These are phyloP conservation scores for Peromyscus attwateri DNA, from an alignment of 2,797 vertebrate species.

Conservation along the genomic window DNA sequence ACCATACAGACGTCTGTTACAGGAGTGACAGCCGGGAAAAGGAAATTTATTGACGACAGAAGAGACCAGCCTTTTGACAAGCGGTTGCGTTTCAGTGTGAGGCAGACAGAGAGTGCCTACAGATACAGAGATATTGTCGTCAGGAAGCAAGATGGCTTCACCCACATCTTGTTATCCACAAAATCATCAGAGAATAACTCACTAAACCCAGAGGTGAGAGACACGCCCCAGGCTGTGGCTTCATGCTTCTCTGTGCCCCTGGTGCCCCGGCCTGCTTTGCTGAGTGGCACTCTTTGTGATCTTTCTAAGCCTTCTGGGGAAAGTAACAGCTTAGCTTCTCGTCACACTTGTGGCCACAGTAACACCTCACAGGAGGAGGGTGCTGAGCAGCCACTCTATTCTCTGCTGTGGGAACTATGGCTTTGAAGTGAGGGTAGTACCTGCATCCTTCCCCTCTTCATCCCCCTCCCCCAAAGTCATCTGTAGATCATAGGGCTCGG, in stretches of 20 bases:
- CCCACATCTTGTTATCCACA: constrained; percentile 97
- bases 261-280: constrained; percentile 8
- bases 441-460: background rate
- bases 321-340: background rate
- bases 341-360: background rate
- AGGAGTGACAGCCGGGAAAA: constrained; percentile 91
- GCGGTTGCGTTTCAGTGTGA: constrained; percentile 96
- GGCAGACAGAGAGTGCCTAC: constrained; percentile 97
- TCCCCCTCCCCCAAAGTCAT: background rate
- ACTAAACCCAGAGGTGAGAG: constrained; percentile 96
- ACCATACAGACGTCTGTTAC: constrained; percentile 90
- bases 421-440: background rate
- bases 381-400: background rate
- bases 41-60: constrained; percentile 93
- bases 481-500: background rate
- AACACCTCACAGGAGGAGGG: background rate
- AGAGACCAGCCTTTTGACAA: constrained; percentile 95
- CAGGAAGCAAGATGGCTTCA: constrained; percentile 98
- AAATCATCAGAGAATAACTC: constrained; percentile 98
- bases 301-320: constrained; percentile 13
- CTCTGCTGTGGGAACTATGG: background rate
- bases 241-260: background rate
- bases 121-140: constrained; percentile 98
- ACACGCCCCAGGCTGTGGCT: background rate
- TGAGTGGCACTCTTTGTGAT: background rate